Evolutionary conservation across 2,888 invertebrate species (phyloP), one percentile per base, ranked within the genome.

Genomic region (Drosophila barbarae): DNA sequence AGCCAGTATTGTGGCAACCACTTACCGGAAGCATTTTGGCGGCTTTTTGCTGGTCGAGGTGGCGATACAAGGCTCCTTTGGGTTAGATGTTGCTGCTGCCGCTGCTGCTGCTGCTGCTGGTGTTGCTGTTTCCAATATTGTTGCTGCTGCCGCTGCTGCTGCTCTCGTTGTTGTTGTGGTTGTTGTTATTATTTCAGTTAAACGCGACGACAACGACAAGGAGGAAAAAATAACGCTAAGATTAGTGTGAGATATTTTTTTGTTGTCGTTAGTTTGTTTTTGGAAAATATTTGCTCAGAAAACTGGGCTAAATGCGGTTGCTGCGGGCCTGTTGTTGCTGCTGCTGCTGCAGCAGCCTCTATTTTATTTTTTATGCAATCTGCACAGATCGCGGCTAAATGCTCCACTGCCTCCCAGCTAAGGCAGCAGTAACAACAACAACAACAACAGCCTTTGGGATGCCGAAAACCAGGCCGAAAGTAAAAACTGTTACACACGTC

Each of bases 21-120:
- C 87, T 87, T 87, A 87, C 87, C 87, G 87, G 87, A 87, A 87
- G 77, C 87, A 87, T 87, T 85, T 87, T 86, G 84, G 74, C 76
- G 76, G 76, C 76, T 59, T 74, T 78, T 74, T 64, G 68, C 65
- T 72, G 64, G 66, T 69, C 69, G 53, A 72, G 72, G 69, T 69
- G 71, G 68, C 63, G 50, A 63, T 63, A 53, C 63, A 49, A 44
- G 51, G 56, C 52, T 65, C 67, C 63, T 72, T 71, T 67, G 61
- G 47, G 51, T 47, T 68, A 61, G 39, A 57, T 56, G 50, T 59
- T 44, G 59, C 23, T 59, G 59, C 18, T 57, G 61, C 38, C 38
- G 56, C 60, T 58, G 55, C 51, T 71, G 47, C 23, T 61, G 42
- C 15, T 58, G 41, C 13, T 54, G 53, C 5, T 44, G 46, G 21